Evolutionary conservation across 2,797 vertebrate species (phyloP).

Genomic region (Trachurus trachurus): DNA sequence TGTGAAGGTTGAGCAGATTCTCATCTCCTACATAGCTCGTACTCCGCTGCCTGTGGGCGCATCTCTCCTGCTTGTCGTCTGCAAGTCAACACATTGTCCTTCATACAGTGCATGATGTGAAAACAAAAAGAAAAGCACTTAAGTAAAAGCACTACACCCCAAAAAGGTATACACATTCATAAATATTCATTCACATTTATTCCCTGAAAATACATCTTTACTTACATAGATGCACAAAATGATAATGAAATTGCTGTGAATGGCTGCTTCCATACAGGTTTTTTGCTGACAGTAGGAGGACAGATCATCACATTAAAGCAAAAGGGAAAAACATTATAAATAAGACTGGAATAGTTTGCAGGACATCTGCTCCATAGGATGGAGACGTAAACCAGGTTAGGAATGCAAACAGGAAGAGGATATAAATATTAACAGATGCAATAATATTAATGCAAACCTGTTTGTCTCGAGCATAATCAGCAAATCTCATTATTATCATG

Average conservation of each 20-base stretch:
- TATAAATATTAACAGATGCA: constrained; percentile 47
- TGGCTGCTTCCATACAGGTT: background rate
- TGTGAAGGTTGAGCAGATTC: constrained; percentile 31
- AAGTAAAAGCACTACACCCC: background rate
- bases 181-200: background rate
- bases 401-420: constrained; percentile 34
- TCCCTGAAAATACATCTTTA: constrained; percentile 3
- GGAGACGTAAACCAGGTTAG: constrained; percentile 29
- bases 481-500: constrained; percentile 51
- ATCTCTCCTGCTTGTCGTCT: constrained; percentile 9
- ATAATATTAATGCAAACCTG: constrained; percentile 29
- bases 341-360: constrained; percentile 22
- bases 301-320: constrained; percentile 23
- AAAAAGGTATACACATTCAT: background rate
- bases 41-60: background rate
- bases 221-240: constrained; percentile 7
- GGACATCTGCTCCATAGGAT: background rate
- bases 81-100: constrained; percentile 6
- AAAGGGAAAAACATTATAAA: constrained; percentile 20
- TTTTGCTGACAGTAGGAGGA: constrained; percentile 38
- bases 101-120: background rate
- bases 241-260: constrained; percentile 1
- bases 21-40: constrained; percentile 11
- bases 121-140: background rate
- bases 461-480: constrained; percentile 32